A percentile compares a stretch with the other conserved stretches of the same genome.
These are phyloP conservation scores for Acanthurus leucopareius DNA, from an alignment of 2,797 vertebrate species.

Conservation along the genomic window DNA sequence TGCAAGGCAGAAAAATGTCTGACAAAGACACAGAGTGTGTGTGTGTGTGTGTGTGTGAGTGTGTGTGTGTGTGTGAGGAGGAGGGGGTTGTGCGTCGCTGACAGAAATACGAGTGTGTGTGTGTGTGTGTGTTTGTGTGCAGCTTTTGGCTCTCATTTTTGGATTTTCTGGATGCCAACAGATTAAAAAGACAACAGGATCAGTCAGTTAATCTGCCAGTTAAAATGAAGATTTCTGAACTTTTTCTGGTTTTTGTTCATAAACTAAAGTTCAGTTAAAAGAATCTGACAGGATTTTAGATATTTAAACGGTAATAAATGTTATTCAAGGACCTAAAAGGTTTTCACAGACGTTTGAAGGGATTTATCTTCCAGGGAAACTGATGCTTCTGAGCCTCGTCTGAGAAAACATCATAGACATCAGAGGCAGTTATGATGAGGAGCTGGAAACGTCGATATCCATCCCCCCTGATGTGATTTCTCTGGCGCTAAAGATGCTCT, in stretches of 20 bases:
- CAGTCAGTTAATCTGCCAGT: neutral
- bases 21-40: constrained; percentile 7
- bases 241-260: no score
- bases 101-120: neutral
- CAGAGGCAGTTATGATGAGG: neutral
- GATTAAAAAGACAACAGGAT: neutral
- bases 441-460: neutral
- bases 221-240: neutral
- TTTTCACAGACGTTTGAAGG: no score
- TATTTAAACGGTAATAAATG: no score
- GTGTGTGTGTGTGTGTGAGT: no score
- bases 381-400: no score
- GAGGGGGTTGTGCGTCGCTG: neutral
- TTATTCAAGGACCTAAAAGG: no score
- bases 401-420: no score
- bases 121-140: neutral
- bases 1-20: constrained; percentile 35
- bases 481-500: neutral
- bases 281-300: no score
- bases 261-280: no score
- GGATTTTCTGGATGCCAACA: no score
- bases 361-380: no score
- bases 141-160: neutral
- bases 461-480: neutral
- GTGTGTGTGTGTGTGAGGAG: neutral